These are phyloP conservation scores for Petrolisthes cinctipes DNA, from an alignment of 2,888 invertebrate species.

Conservation along the genomic window DNA sequence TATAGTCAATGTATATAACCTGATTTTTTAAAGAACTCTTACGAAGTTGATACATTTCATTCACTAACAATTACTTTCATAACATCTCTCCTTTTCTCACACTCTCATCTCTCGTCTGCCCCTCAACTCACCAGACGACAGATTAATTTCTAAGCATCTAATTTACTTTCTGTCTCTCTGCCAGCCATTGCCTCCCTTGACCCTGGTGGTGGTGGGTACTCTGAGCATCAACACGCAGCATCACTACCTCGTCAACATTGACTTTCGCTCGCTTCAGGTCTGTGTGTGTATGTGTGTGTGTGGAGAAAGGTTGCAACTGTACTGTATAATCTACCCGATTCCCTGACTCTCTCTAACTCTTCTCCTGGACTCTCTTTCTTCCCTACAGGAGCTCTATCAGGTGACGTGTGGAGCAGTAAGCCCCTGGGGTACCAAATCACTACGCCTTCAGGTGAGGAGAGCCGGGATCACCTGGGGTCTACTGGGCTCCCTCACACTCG, in stretches of 20 bases:
- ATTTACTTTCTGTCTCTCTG: not conserved
- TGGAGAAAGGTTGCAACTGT: not conserved
- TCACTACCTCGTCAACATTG: slow-evolving; percentile 48
- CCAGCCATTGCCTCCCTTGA: slow-evolving; percentile 39
- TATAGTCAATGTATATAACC: too few relatives aligned
- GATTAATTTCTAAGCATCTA: not conserved
- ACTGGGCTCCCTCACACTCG: slow-evolving; percentile 17
- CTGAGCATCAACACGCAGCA: slow-evolving; percentile 42
- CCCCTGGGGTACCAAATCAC: slow-evolving; percentile 12
- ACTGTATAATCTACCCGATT: not conserved
- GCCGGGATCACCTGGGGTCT: slow-evolving; percentile 16
- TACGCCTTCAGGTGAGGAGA: slow-evolving; percentile 27
- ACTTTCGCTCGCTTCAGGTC: slow-evolving; percentile 48
- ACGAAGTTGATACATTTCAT: too few relatives aligned
- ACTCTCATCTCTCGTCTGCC: not conserved
- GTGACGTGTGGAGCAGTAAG: slow-evolving; percentile 26
- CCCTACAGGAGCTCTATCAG: slow-evolving; percentile 35
- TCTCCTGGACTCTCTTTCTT: not conserved
- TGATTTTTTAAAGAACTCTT: too few relatives aligned
- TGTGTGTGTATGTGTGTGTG: not conserved
- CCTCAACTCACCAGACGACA: not conserved
- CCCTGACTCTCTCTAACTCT: not conserved
- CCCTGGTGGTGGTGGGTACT: slow-evolving; percentile 18
- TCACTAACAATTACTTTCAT: not conserved
- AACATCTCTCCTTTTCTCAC: not conserved